phyloP scores from a whole-genome alignment of 1,140 invertebrate genomes.

The Scaptomyza graminum region DNA sequence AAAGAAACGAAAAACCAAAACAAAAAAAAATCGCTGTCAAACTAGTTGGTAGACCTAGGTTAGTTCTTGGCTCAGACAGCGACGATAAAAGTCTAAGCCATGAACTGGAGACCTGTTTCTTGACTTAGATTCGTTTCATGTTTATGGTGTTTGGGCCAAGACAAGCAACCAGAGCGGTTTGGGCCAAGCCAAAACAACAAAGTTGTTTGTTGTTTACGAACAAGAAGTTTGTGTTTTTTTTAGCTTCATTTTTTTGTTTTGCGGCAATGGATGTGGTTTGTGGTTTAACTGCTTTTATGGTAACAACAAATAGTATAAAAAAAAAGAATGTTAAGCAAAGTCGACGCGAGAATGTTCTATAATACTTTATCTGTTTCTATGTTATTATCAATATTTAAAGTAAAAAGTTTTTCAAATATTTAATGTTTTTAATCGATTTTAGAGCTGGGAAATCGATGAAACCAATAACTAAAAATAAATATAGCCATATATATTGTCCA shows the following conservation, averaged over 20 bases:
- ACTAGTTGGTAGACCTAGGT: slow-evolving; percentile 80
- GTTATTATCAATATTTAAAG: no score
- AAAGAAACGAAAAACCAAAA: slow-evolving; percentile 12
- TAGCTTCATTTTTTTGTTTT: slow-evolving; percentile 52
- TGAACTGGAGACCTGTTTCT: slow-evolving; percentile 67
- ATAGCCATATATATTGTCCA: no score
- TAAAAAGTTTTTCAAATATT: no score
- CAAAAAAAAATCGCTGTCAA: slow-evolving; percentile 42
- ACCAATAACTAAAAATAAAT: no score
- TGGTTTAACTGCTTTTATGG: slow-evolving; percentile 82
- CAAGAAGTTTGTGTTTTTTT: slow-evolving; percentile 72
- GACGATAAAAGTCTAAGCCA: slow-evolving; percentile 36
- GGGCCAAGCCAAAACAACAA: slow-evolving; percentile 79
- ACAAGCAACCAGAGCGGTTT: slow-evolving; percentile 62
- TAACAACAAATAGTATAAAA: slow-evolving; percentile 59
- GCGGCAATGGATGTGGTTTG: slow-evolving; percentile 80
- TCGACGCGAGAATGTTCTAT: neutral
- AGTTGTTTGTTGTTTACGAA: slow-evolving; percentile 63
- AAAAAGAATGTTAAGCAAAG: slow-evolving; percentile 2
- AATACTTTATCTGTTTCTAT: no score
- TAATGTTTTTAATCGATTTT: no score
- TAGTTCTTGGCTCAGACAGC: slow-evolving; percentile 61
- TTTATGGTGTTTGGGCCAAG: slow-evolving; percentile 74
- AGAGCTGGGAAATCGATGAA: no score
- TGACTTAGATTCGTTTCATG: slow-evolving; percentile 81